Conservation (phyloP, 2,797 vertebrate species). For the Paguma larvata region DNA sequence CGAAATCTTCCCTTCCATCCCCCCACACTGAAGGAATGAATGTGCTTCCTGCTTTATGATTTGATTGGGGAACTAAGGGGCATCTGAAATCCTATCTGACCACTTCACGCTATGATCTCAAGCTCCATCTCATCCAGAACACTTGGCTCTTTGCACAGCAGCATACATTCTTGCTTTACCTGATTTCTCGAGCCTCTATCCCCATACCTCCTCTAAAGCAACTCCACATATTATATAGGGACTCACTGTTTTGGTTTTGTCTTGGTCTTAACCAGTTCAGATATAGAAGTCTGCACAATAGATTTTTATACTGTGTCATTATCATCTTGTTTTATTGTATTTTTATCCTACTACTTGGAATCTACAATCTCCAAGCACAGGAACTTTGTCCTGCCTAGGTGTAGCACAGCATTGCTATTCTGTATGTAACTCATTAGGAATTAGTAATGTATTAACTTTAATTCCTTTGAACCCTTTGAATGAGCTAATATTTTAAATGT, state of each 20-base stretch:
- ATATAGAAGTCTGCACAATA: background rate
- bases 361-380: slow-evolving; percentile 9
- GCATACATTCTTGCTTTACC: background rate
- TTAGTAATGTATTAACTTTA: too few relatives aligned
- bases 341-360: slow-evolving; percentile 9
- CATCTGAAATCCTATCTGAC: background rate
- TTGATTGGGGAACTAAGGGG: background rate
- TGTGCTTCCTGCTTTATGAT: background rate
- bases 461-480: too few relatives aligned
- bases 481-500: background rate
- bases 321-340: background rate
- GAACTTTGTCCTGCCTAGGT: background rate
- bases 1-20: background rate
- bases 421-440: slow-evolving; percentile 24
- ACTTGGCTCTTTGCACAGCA: background rate
- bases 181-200: background rate
- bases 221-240: background rate
- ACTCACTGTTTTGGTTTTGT: background rate
- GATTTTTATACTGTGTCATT: background rate
- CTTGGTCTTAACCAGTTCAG: slow-evolving; percentile 2
- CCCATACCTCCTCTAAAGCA: background rate
- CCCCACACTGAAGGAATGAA: background rate
- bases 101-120: background rate
- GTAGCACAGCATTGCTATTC: background rate
- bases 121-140: background rate